phyloP scores from a whole-genome alignment of 64 coral and sea anemone species.

The Orbicella faveolata region DNA sequence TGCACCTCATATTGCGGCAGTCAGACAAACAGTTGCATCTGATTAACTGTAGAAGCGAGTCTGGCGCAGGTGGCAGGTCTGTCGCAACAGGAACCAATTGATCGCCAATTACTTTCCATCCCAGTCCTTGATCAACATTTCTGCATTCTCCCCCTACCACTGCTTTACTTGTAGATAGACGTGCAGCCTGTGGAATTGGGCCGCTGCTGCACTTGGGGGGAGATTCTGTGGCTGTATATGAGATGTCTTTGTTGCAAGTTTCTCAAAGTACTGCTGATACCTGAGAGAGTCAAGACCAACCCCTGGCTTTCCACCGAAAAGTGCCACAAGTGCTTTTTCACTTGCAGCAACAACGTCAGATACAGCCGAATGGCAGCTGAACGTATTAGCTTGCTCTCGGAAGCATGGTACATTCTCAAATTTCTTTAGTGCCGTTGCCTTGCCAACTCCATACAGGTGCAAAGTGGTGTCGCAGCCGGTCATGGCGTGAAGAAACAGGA shows the following conservation, averaged over 20 bases:
- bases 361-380: constrained; percentile 17
- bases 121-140: constrained; percentile 13
- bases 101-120: constrained; percentile 5
- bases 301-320: constrained; percentile 22
- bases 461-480: constrained; percentile 28
- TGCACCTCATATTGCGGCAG: constrained; percentile 47
- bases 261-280: constrained; percentile 43
- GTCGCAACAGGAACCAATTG: constrained; percentile 21
- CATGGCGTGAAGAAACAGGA: constrained; percentile 38
- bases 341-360: constrained; percentile 32
- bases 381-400: constrained; percentile 39
- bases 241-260: constrained; percentile 7
- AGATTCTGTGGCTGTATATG: constrained; percentile 28
- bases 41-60: constrained; percentile 43
- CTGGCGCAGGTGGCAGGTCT: constrained; percentile 8
- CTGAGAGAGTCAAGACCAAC: constrained; percentile 31
- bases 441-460: constrained; percentile 19
- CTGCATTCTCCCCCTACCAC: constrained; percentile 22
- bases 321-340: constrained; percentile 26
- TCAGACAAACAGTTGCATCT: constrained; percentile 55
- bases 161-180: background rate
- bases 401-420: background rate
- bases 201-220: too few species aligned
- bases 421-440: constrained; percentile 39
- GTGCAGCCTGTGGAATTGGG: too few species aligned